Conservation (phyloP, 2,888 invertebrate genomes). For the Cryptosula pallasiana region DNA sequence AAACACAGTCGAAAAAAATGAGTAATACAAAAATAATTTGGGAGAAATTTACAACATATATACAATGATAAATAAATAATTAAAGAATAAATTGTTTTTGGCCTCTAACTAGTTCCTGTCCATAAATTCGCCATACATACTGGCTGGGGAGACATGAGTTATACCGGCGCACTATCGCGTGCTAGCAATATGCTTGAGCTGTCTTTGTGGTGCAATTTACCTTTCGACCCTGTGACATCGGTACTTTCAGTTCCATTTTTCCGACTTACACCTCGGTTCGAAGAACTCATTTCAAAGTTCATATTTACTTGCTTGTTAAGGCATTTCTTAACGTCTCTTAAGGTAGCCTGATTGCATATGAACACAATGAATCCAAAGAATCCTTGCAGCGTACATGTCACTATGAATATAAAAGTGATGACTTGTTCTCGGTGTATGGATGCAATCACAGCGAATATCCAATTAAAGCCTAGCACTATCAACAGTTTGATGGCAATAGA, state of each 20-base stretch:
- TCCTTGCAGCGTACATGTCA: constrained; percentile 10
- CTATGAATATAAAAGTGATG: constrained; percentile 9
- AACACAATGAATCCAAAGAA: constrained; percentile 17
- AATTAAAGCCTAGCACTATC: constrained; percentile 15
- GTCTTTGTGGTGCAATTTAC: not conserved
- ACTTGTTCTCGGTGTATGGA: not conserved
- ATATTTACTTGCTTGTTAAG: not conserved
- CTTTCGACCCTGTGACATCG: not conserved
- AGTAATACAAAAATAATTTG: not conserved
- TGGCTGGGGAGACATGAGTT: too few relatives aligned
- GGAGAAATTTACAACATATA: not conserved
- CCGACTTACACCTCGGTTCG: not conserved
- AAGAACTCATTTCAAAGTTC: not conserved
- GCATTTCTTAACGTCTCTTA: not conserved
- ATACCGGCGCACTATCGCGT: not conserved
- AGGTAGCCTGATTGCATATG: not conserved
- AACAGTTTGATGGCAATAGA: constrained; percentile 19
- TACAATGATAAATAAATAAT: too few relatives aligned
- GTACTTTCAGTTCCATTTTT: not conserved
- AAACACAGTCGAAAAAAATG: not conserved
- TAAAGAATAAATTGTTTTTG: too few relatives aligned
- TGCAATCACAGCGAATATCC: constrained; percentile 8
- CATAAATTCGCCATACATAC: too few relatives aligned
- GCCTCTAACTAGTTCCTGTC: too few relatives aligned
- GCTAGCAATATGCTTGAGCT: not conserved